Base-by-base conservation (phyloP, 2,888 invertebrate genomes). In the Drosophila atripex region DNA sequence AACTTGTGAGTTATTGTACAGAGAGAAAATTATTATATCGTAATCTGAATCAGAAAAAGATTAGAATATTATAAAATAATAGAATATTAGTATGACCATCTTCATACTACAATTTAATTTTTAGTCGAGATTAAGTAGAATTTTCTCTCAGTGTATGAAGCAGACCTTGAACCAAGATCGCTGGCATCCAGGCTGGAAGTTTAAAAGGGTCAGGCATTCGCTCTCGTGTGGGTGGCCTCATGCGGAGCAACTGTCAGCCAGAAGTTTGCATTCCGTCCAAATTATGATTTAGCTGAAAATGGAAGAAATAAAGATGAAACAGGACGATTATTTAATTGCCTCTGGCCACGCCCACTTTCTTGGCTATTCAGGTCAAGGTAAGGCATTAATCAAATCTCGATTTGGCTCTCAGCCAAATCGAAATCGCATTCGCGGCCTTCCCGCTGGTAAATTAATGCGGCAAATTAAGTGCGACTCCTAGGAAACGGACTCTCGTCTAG, bases 201-300 rank as follows among this genome's bases (percentile, higher is more conserved):
- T 69, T 53, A 60, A 70, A 64, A 84, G 78, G 70, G 77, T 84
- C 78, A 73, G 55, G 52, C 51, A 52, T 65, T 75, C 60, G 69
- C 80, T 54, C 69, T 76, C 61, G 78, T 80, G 80, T 84, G 84
- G 80, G 80, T 84, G 80, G 84, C 78, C 84, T 61, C 72, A 78
- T 74, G 63, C 57, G 72, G 70, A 60, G 71, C 47, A 23, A 41
- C 65, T 55, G 71, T 65, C 68, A 51, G 54, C 51, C 51, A 66
- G 53, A 28, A 76, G 65, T 58, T 51, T 18, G 61, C 28, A 49
- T 47, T 32, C 50, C 35, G n/a, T 12, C 30, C 49, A 38, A 65
- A n/a, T 66, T 66, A 57, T 66, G 57, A 66, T 64, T 64, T 46
- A 46, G 64, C 53, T 63, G 53, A 63, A 64, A 46, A 53, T 63